phyloP scores from a whole-genome alignment of 92 coral and sea anemone species.

The Heteractis magnifica region DNA sequence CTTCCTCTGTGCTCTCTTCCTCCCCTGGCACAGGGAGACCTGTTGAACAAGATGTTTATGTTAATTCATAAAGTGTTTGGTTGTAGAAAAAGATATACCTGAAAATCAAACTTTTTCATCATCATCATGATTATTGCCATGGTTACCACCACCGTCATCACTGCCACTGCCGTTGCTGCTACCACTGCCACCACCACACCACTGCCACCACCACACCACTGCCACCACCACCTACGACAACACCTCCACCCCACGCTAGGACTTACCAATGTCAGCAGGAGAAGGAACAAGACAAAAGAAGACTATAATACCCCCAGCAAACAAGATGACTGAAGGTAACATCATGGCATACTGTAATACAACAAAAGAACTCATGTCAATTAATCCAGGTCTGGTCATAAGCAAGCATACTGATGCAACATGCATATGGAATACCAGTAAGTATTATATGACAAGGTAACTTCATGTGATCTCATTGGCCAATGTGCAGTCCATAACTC shows the following conservation, averaged over 20 bases:
- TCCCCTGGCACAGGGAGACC: constrained; percentile 42
- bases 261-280: constrained; percentile 77
- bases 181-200: not conserved
- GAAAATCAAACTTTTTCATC: not conserved
- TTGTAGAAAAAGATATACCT: too few relatives aligned
- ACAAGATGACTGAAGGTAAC: constrained; percentile 67
- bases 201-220: not conserved
- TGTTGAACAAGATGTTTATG: not conserved
- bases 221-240: not conserved
- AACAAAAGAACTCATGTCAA: not conserved
- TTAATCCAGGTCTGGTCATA: too few relatives aligned
- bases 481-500: too few relatives aligned
- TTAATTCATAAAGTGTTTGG: not conserved
- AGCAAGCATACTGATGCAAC: too few relatives aligned
- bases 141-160: not conserved
- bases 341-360: constrained; percentile 74
- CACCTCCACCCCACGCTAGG: too few relatives aligned
- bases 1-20: constrained; percentile 40
- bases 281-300: constrained; percentile 79
- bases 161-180: not conserved
- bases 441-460: too few relatives aligned
- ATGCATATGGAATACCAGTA: too few relatives aligned
- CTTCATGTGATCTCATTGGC: too few relatives aligned
- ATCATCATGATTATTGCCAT: not conserved
- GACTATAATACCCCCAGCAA: constrained; percentile 74